Conservation (phyloP, 2,113 vertebrate genomes). For the Neoarius graeffei region DNA sequence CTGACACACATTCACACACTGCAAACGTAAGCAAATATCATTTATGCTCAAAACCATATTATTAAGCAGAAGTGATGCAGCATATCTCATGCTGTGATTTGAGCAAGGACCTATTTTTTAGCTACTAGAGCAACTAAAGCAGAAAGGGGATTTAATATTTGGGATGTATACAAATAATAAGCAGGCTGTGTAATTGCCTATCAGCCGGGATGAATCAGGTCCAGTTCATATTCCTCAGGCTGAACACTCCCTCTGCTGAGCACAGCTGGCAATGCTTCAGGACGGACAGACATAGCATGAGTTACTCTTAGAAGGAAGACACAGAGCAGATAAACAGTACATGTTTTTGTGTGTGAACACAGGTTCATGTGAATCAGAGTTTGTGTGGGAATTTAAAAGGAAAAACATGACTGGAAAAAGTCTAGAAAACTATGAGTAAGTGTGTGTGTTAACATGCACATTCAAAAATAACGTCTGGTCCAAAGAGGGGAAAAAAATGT, state of each 20-base stretch:
- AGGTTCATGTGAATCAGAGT: not conserved
- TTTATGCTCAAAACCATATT: conserved; percentile 5
- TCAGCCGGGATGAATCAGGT: not conserved
- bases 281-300: conserved; percentile 54
- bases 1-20: not conserved
- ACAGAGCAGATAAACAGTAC: not conserved
- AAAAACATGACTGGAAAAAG: not conserved
- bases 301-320: conserved; percentile 21
- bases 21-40: conserved; percentile 16
- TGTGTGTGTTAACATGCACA: not conserved
- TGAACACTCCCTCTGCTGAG: conserved; percentile 76
- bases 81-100: not conserved
- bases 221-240: conserved; percentile 59
- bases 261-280: conserved; percentile 65
- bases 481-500: not conserved
- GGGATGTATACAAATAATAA: not conserved
- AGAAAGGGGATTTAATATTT: not conserved
- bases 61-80: not conserved
- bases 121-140: not conserved
- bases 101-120: conserved; percentile 28
- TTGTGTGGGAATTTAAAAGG: not conserved
- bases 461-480: not conserved
- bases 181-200: conserved; percentile 3
- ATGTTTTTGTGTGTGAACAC: not conserved
- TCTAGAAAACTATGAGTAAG: not conserved